Percentiles rank a stretch among this genome's conserved stretches.
Conservation (phyloP, 2,888 invertebrate genomes). For the Mimachlamys varia region DNA sequence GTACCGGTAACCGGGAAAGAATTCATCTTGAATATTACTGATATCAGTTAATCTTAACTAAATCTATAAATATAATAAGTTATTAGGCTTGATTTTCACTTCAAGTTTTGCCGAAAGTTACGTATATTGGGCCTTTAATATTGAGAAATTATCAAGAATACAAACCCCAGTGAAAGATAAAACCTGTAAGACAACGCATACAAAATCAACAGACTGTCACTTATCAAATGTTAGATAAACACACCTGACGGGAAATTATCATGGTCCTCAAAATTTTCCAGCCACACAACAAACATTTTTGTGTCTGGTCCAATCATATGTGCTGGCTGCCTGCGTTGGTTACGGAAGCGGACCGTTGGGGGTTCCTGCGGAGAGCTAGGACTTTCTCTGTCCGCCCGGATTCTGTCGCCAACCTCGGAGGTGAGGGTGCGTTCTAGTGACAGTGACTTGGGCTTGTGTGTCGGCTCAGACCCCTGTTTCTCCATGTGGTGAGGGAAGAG, state of each 20-base stretch:
- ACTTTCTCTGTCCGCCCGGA: slow-evolving; percentile 60
- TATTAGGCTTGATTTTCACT: no score
- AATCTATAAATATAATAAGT: no score
- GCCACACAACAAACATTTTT: slow-evolving; percentile 91
- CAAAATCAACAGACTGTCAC: no score
- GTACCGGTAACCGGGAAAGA: no score
- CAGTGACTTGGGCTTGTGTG: slow-evolving; percentile 74
- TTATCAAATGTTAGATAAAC: slow-evolving; percentile 56
- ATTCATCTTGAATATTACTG: no score
- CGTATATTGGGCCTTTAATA: no score
- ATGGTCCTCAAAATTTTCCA: slow-evolving; percentile 97
- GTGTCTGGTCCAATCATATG: slow-evolving; percentile 78
- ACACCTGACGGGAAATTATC: slow-evolving; percentile 93
- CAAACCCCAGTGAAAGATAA: no score
- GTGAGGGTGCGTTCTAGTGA: slow-evolving; percentile 77
- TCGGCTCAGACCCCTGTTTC: slow-evolving; percentile 54
- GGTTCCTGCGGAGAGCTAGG: slow-evolving; percentile 72
- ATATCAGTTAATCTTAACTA: no score
- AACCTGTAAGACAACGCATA: no score
- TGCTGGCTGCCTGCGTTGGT: slow-evolving; percentile 68
- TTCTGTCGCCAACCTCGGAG: slow-evolving; percentile 70
- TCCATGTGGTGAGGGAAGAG: slow-evolving; percentile 49
- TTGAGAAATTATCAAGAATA: no score
- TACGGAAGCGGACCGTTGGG: slow-evolving; percentile 59
- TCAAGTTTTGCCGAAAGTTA: no score